These are phyloP conservation scores for Choloepus hoffmanni DNA, from an alignment of 2,113 vertebrate species.

Conservation along the genomic window DNA sequence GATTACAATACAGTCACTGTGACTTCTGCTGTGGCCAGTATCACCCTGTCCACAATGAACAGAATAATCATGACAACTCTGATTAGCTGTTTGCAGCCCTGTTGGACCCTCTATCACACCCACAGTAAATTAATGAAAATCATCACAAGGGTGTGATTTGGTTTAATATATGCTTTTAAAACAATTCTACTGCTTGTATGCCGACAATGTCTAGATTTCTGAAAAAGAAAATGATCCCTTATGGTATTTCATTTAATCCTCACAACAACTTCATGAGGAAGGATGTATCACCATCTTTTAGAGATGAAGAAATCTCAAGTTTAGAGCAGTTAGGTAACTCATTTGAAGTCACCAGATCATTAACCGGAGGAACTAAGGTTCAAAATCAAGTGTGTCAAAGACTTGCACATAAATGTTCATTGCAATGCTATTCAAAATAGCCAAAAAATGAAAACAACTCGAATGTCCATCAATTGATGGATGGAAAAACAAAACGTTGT, in stretches of 20 bases:
- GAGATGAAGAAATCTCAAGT: neutral
- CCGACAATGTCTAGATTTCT: neutral
- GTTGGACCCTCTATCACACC: neutral
- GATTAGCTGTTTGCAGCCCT: neutral
- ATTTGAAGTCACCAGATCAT: neutral
- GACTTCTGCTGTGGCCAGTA: neutral
- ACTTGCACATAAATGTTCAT: neutral
- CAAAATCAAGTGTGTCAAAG: neutral
- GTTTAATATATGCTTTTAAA: constrained; percentile 7
- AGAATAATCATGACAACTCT: neutral
- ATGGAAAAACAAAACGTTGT: too few relatives aligned
- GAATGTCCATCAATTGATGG: too few relatives aligned
- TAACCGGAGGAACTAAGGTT: neutral
- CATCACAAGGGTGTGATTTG: neutral
- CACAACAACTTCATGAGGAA: neutral
- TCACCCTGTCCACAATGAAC: neutral
- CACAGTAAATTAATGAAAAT: neutral
- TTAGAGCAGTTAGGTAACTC: too few relatives aligned
- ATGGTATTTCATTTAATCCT: neutral
- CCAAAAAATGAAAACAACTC: too few relatives aligned
- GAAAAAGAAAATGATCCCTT: neutral
- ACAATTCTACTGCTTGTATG: neutral
- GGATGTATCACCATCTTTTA: neutral
- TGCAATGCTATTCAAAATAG: too few relatives aligned
- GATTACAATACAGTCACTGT: neutral